Base-by-base conservation (phyloP, 1,140 invertebrate species). In the Leptopilina boulardi region DNA sequence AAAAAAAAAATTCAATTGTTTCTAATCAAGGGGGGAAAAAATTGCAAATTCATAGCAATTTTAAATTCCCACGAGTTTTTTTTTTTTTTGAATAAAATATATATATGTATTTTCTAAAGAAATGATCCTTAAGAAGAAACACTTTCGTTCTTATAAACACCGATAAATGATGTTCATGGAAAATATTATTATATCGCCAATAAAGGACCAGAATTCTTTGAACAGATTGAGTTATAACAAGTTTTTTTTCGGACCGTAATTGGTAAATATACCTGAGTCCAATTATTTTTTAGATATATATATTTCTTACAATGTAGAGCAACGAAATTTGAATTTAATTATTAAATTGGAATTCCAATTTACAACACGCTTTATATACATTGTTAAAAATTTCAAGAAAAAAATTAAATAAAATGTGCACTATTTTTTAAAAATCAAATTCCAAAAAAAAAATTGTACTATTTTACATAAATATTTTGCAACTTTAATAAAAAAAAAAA, bases 41-140 rank as follows among this genome's bases (percentile, higher is more conserved):
- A 9, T 38, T 51, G 47, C 2, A n/a, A 1, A 47, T 51, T 2
- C 15, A 8, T 0, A 1, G 5, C 2, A 18, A 4, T 51, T 18
- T 51, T 51, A 66, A n/a, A n/a, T 66, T 66, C 59, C 13, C 59
- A 66, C 59, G 59, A 66, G 23, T 30, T n/a, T n/a, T n/a, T n/a
- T n/a, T n/a, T n/a, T n/a, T n/a, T n/a, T n/a, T 30, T 15, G 59
- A 66, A 66, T n/a, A 15, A 26, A n/a, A 66, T 2, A 66, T 6
- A 30, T 13, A 30, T 30, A 66, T 66, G 2, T 0, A 66, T 66
- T 66, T 66, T 66, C 21, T 13, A 26, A 3, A 66, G 59, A 66
- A 66, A 66, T 23, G 59, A 66, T 66, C 26, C 23, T 66, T 66
- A 0, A n/a, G 59, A n/a, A 66, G 59, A 66, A 66, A 10, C 13